phyloP scores from a whole-genome alignment of 2,888 invertebrate genomes.

The Hypomecis atomaria region DNA sequence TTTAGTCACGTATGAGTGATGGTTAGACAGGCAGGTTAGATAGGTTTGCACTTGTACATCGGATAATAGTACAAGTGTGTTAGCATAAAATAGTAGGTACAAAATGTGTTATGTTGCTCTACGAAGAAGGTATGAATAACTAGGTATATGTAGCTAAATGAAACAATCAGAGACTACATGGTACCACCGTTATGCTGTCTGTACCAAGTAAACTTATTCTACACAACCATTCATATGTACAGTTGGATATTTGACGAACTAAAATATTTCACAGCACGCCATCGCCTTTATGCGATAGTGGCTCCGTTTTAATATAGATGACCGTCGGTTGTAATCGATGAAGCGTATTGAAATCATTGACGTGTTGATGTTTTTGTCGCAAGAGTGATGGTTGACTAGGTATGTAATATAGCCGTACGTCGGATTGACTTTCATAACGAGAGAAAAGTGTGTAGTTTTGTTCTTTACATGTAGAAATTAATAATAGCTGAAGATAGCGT shows the following conservation, averaged over 20 bases:
- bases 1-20: constrained; percentile 20
- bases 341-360: constrained; percentile 34
- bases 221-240: not conserved
- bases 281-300: not conserved
- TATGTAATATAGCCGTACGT: not conserved
- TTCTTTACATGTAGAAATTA: no score
- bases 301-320: not conserved
- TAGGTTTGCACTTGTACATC: not conserved
- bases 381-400: constrained; percentile 8
- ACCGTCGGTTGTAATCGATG: constrained; percentile 24
- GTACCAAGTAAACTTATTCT: constrained; percentile 4
- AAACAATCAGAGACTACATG: constrained; percentile 42
- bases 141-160: not conserved
- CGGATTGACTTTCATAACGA: constrained; percentile 20
- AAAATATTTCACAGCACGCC: not conserved
- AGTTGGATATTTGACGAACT: not conserved
- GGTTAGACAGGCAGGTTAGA: not conserved
- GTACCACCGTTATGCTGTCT: constrained; percentile 34
- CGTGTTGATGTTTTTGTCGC: constrained; percentile 25
- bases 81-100: no score
- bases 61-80: not conserved
- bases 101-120: no score
- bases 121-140: no score
- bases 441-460: not conserved
- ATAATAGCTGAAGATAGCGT: no score